phyloP scores from a whole-genome alignment of 2,113 vertebrate species.

The Oryzias curvinotus region DNA sequence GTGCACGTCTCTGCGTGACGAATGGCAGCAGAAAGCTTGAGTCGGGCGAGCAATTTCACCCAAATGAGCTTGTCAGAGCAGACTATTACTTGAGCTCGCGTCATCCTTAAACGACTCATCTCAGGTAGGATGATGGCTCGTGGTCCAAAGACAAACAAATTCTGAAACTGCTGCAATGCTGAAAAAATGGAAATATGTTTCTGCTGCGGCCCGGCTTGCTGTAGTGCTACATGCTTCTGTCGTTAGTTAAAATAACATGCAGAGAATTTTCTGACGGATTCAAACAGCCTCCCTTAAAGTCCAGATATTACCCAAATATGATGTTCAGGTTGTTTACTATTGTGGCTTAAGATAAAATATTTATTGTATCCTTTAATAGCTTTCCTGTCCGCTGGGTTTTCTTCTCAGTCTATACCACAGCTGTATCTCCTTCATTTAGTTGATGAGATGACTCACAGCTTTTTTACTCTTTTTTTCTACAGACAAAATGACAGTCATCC shows the following conservation, averaged over 20 bases:
- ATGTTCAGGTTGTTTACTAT: too few relatives aligned
- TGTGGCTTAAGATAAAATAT: too few relatives aligned
- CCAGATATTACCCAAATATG: too few relatives aligned
- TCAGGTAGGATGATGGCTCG: constrained; percentile 42
- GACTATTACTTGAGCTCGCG: constrained; percentile 54
- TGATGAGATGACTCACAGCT: too few relatives aligned
- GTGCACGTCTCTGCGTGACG: constrained; percentile 59
- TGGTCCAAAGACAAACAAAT: constrained; percentile 48
- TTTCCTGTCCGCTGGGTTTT: too few relatives aligned
- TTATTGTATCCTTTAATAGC: too few relatives aligned
- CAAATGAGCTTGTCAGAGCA: constrained; percentile 71
- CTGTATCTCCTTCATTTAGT: too few relatives aligned
- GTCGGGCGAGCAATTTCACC: constrained; percentile 65
- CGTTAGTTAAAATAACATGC: constrained; percentile 24
- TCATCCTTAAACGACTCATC: constrained; percentile 46
- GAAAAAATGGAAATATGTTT: constrained; percentile 56
- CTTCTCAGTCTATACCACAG: too few relatives aligned
- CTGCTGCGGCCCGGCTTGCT: constrained; percentile 18
- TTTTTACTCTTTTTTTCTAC: too few relatives aligned
- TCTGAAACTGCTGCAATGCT: constrained; percentile 33
- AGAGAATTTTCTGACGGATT: neutral
- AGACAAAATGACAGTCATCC: too few relatives aligned
- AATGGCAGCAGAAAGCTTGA: constrained; percentile 64
- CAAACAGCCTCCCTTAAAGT: too few relatives aligned
- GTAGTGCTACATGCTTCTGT: constrained; percentile 22